A percentile compares a stretch with the other conserved stretches of the same genome.
Evolutionary conservation across 2,888 invertebrate species (phyloP).

Genomic region (Barypeithes pellucidus): DNA sequence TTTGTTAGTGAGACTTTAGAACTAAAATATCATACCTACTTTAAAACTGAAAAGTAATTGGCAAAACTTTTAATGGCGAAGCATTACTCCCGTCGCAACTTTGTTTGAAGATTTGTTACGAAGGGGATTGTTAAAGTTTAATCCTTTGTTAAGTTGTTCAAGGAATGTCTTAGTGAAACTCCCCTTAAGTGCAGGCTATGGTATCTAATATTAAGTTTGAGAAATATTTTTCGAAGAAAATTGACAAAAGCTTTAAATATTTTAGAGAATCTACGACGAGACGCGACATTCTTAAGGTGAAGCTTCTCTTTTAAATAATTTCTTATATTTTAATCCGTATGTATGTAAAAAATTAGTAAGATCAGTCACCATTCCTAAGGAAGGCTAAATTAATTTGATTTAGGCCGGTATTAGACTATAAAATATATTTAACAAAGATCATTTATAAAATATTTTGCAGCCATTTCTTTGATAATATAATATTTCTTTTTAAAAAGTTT

Average conservation of each 20-base stretch:
- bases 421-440: too few species aligned
- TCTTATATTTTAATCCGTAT: neutral
- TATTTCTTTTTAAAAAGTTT: too few species aligned
- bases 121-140: conserved; percentile 53
- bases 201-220: conserved; percentile 44
- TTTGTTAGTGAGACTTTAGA: conserved; percentile 9
- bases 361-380: too few species aligned
- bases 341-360: too few species aligned
- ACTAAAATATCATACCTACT: conserved; percentile 50
- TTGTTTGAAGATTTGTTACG: conserved; percentile 50
- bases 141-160: conserved; percentile 51
- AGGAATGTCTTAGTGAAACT: conserved; percentile 47
- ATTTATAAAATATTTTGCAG: too few species aligned
- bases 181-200: conserved; percentile 32
- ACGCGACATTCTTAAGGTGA: neutral
- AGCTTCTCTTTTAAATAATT: neutral
- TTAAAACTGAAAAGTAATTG: conserved; percentile 51
- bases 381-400: too few species aligned
- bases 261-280: neutral
- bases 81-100: conserved; percentile 47
- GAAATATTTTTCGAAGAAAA: conserved; percentile 36
- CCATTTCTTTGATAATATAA: too few species aligned
- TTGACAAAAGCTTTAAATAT: conserved; percentile 22
- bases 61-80: conserved; percentile 51
- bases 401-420: too few species aligned